Percentiles rank a stretch among this genome's conserved stretches.
These are phyloP conservation scores for Phenganax stokvisi DNA, from an alignment of 92 coral and sea anemone genomes.

Conservation along the genomic window DNA sequence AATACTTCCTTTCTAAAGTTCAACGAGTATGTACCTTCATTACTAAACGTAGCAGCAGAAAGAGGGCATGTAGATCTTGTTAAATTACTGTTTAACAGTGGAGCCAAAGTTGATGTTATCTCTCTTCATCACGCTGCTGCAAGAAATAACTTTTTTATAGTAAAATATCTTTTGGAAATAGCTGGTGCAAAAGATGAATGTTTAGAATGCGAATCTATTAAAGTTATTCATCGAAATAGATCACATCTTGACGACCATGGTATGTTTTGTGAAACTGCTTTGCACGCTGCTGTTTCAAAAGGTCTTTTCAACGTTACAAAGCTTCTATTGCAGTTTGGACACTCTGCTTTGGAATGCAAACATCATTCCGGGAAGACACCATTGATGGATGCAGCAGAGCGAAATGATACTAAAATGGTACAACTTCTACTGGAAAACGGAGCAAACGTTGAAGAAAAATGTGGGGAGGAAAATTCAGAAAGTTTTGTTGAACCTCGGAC, in stretches of 20 bases:
- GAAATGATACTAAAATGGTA: conserved; percentile 36
- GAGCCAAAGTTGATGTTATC: conserved; percentile 43
- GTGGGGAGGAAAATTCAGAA: conserved; percentile 17
- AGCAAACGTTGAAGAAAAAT: conserved; percentile 40
- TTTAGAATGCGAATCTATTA: conserved; percentile 34
- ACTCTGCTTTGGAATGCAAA: conserved; percentile 41
- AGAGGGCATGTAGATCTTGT: conserved; percentile 51
- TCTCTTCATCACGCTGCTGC: conserved; percentile 68
- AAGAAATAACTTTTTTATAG: conserved; percentile 47
- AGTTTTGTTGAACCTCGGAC: neutral
- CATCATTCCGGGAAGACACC: conserved; percentile 63
- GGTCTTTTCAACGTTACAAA: conserved; percentile 39
- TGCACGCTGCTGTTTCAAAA: conserved; percentile 61
- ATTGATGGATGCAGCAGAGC: conserved; percentile 56
- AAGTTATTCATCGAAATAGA: neutral
- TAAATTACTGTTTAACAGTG: conserved; percentile 34
- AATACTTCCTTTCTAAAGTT: conserved; percentile 27
- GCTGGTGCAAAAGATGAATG: conserved; percentile 53
- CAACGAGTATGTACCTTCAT: conserved; percentile 40
- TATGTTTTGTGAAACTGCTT: conserved; percentile 64
- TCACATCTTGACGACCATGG: conserved; percentile 39
- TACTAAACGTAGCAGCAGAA: conserved; percentile 59
- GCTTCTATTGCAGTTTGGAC: conserved; percentile 28
- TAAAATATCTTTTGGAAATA: conserved; percentile 45
- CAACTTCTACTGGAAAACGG: conserved; percentile 35